phyloP scores from a whole-genome alignment of 2,113 vertebrate genomes.

The Falco punctatus region DNA sequence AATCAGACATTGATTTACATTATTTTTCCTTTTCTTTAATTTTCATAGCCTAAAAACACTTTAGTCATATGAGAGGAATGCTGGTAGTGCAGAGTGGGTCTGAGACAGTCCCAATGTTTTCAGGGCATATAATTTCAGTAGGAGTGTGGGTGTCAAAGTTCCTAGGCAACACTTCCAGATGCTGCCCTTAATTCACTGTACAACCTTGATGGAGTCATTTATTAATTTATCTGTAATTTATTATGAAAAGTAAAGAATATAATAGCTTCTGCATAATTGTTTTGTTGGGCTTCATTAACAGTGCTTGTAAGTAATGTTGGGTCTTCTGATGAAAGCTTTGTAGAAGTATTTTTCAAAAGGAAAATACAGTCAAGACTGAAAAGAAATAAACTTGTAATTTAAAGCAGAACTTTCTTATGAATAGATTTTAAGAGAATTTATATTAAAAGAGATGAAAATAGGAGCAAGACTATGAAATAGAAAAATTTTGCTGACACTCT shows the following conservation, averaged over 20 bases:
- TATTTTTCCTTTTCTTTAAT: constrained; percentile 16
- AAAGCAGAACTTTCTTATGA: background rate
- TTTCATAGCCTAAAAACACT: constrained; percentile 20
- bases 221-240: background rate
- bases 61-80: background rate
- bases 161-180: background rate
- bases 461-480: background rate
- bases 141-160: background rate
- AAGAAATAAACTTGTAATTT: background rate
- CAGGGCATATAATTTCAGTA: background rate
- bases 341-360: background rate
- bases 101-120: background rate
- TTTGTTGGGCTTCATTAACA: constrained; percentile 12
- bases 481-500: background rate
- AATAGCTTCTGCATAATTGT: constrained; percentile 4
- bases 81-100: background rate
- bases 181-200: background rate
- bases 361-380: background rate
- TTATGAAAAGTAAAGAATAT: background rate
- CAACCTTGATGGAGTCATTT: background rate
- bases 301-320: background rate
- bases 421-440: background rate
- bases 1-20: constrained; percentile 32
- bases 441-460: background rate
- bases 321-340: background rate